Evolutionary conservation across 2,113 vertebrate genomes (phyloP).

Genomic region (Catharus fuscescens): DNA sequence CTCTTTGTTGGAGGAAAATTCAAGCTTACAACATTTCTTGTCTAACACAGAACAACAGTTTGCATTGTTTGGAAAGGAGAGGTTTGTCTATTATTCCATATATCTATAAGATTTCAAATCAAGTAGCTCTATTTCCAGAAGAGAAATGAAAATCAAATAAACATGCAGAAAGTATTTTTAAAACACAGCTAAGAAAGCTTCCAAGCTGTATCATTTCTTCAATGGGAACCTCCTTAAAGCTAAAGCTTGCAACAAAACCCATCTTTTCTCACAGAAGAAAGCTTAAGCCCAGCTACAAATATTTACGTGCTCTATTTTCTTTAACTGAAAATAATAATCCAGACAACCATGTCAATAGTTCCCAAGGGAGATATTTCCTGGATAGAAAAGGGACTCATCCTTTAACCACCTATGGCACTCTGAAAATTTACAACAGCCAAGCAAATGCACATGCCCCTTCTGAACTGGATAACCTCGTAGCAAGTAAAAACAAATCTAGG

Average conservation of each 20-base stretch:
- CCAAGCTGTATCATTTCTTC: neutral
- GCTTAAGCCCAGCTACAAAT: conserved; percentile 8
- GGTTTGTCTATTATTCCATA: conserved; percentile 18
- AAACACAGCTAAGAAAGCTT: neutral
- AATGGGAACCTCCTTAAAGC: neutral
- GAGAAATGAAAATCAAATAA: neutral
- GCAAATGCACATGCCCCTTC: neutral
- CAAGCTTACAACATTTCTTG: conserved; percentile 15
- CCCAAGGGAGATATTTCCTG: neutral
- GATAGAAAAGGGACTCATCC: neutral
- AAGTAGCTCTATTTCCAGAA: conserved; percentile 19
- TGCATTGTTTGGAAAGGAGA: neutral
- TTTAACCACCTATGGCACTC: neutral
- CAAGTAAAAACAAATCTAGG: neutral
- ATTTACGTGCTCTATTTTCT: neutral
- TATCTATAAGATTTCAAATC: conserved; percentile 3
- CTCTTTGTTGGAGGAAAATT: neutral
- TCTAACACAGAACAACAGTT: conserved; percentile 29
- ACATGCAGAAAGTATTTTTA: neutral
- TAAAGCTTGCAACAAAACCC: neutral
- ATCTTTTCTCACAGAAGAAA: conserved; percentile 6
- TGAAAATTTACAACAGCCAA: neutral
- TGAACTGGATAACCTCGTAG: neutral
- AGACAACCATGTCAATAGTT: neutral
- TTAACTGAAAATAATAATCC: conserved; percentile 25